Evolutionary conservation across 2,113 vertebrate genomes (phyloP), one percentile per base, ranked within the genome.

Genomic region (Xenotilapia leptura): DNA sequence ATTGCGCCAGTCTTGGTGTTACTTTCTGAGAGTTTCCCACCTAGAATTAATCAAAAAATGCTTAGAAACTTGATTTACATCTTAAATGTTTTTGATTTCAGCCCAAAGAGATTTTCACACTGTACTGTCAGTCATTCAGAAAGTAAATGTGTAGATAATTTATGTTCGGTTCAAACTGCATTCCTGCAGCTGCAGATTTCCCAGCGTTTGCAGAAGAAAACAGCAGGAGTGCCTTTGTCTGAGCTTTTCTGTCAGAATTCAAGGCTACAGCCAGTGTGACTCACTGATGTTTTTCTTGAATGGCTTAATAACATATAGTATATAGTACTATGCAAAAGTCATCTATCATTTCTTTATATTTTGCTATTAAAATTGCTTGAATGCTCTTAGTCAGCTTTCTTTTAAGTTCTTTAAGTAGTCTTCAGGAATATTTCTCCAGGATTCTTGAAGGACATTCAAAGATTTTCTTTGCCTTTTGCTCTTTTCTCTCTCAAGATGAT

Each of bases 31-130:
- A 23, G 4, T 15, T 21, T 65, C 7, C 15, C 17, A 33, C 5
- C 3, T 31, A 82, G 12, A 65, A 82, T 51, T 36, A 9, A 82
- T 60, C 3, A 60, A 15, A 81, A 49, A 49, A 75, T 75, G 9
- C 70, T 49, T 28, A 0, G 23, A 47, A 75, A 75, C 42, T 75
- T 49, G 0, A 75, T 49, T 45, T 47, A 19, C 9, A 19, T 75
- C 8, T 75, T 28, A 75, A 75, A 60, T 60, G 38, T 7, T 19
- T 40, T 28, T 19, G 1, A 28, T 58, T 80, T 42, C 11, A 33
- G 31, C 36, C 26, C 6, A 33, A 75, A 75, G 40, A 5, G 21
- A 6, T 82, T 19, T 45, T 49, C 42, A 45, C 3, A 82, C 4
- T 56, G 31, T 26, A 19, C 13, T 38, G 54, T 47, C 80, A 47